Conservation (phyloP, 1,140 invertebrate species). For the Caerostris darwini region DNA sequence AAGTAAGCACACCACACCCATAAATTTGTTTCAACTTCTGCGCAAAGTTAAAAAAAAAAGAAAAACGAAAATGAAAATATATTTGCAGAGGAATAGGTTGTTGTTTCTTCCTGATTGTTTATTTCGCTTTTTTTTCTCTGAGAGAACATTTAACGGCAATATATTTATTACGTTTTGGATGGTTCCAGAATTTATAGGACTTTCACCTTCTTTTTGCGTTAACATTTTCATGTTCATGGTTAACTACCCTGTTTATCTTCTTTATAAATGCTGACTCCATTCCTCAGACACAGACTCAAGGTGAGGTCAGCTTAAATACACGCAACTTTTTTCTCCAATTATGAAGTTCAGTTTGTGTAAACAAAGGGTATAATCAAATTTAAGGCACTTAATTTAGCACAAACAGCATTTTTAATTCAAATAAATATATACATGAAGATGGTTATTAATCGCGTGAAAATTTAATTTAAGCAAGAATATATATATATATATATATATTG, state of each 20-base stretch:
- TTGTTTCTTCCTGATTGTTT: neutral
- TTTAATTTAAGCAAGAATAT: too few relatives aligned
- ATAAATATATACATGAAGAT: too few relatives aligned
- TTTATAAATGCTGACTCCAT: neutral
- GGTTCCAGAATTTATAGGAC: slow-evolving; percentile 16
- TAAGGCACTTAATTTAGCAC: too few relatives aligned
- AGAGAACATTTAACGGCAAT: neutral
- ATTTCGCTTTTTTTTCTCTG: neutral
- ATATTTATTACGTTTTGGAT: slow-evolving; percentile 13
- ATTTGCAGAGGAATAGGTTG: neutral
- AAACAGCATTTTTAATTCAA: too few relatives aligned
- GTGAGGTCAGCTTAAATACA: too few relatives aligned
- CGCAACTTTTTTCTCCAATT: too few relatives aligned
- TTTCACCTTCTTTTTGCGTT: neutral
- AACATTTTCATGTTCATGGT: slow-evolving; percentile 25
- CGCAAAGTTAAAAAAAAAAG: neutral
- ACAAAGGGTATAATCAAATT: too few relatives aligned
- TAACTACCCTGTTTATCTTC: neutral
- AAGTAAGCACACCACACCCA: neutral
- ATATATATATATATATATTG: too few relatives aligned
- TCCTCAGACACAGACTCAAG: neutral
- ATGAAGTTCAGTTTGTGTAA: too few relatives aligned
- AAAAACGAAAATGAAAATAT: neutral
- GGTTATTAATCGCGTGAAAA: too few relatives aligned
- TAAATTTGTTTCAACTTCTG: neutral